Evolutionary conservation across 2,113 vertebrate genomes (phyloP).

Genomic region (Urocynchramus pylzowi): DNA sequence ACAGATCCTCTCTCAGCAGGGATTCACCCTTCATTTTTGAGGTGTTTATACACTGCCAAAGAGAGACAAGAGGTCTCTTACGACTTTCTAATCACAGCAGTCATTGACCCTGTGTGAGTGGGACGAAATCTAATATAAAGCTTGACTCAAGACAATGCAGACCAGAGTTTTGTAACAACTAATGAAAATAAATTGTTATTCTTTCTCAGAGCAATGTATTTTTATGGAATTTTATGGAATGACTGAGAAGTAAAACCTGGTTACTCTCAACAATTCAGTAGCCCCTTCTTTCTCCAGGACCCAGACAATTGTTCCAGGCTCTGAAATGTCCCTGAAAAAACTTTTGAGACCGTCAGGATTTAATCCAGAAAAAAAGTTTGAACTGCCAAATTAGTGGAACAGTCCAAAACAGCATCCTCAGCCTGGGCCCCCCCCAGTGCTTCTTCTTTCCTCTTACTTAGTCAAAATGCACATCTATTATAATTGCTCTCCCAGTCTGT

Average conservation of each 20-base stretch:
- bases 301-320: background rate
- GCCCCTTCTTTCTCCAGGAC: background rate
- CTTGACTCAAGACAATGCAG: background rate
- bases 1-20: background rate
- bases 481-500: background rate
- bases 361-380: background rate
- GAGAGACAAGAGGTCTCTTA: background rate
- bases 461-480: background rate
- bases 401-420: background rate
- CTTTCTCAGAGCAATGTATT: background rate
- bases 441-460: background rate
- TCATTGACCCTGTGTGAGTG: background rate
- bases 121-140: background rate
- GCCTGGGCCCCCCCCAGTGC: fast-evolving
- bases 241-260: background rate
- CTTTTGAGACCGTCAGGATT: background rate
- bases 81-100: background rate
- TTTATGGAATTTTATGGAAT: background rate
- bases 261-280: background rate
- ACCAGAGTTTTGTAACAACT: background rate
- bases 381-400: background rate
- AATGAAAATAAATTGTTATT: background rate
- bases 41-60: background rate
- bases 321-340: background rate
- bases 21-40: background rate